Conservation (phyloP, 2,113 vertebrate genomes). For the Mormyrus iriodes region DNA sequence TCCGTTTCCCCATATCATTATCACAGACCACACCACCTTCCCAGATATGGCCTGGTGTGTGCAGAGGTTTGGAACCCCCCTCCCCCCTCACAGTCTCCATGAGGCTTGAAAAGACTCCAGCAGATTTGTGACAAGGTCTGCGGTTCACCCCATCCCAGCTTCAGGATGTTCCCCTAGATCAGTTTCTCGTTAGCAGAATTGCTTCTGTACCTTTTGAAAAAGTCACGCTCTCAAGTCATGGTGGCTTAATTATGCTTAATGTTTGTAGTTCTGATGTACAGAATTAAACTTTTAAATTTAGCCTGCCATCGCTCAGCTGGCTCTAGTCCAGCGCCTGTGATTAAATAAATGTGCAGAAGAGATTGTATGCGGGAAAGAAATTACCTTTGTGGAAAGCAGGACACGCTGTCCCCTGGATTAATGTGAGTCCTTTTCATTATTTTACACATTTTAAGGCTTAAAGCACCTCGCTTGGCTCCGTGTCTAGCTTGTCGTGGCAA, state of each 20-base stretch:
- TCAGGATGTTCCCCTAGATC: not conserved
- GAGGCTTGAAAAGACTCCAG: not conserved
- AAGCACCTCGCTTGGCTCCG: not conserved
- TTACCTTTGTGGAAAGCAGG: not conserved
- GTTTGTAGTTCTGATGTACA: not conserved
- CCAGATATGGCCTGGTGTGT: not conserved
- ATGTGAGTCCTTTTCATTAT: not conserved
- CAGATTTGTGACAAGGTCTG: too few relatives aligned
- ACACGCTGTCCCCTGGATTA: not conserved
- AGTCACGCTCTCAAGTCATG: not conserved
- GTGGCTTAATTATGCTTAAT: not conserved
- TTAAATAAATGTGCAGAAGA: not conserved
- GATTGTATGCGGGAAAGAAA: not conserved
- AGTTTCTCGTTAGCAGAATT: not conserved
- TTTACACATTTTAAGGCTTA: not conserved
- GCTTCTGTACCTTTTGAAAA: conserved; percentile 5
- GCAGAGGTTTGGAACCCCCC: not conserved
- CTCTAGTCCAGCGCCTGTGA: not conserved
- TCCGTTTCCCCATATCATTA: not conserved
- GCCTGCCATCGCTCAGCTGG: not conserved
- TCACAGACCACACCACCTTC: not conserved
- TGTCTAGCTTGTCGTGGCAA: not conserved
- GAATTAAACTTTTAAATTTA: conserved; percentile 6
- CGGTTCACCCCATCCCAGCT: not conserved
- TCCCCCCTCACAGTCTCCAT: not conserved